A percentile compares a stretch with the other conserved stretches of the same genome.
phyloP scores from a whole-genome alignment of 2,888 invertebrate species.

The Sarcophaga carnaria region DNA sequence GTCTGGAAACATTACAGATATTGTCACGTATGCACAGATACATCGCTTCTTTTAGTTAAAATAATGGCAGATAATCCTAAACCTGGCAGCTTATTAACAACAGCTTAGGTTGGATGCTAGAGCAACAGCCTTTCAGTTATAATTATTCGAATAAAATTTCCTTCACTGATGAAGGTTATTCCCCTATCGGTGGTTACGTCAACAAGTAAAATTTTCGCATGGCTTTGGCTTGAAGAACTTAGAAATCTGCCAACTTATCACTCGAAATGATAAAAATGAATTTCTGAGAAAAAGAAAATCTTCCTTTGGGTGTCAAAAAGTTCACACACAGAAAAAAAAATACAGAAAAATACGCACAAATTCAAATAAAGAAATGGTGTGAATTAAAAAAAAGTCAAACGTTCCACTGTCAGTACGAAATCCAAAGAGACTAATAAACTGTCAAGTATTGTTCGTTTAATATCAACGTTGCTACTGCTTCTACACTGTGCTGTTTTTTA shows the following conservation, averaged over 20 bases:
- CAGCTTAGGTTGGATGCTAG: no score
- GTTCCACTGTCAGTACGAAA: conserved; percentile 4
- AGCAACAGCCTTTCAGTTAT: no score
- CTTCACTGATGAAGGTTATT: no score
- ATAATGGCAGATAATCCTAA: no score
- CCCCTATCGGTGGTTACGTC: no score
- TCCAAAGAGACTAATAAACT: conserved; percentile 18
- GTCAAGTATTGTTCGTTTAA: background rate
- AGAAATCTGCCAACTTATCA: background rate
- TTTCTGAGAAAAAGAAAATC: background rate
- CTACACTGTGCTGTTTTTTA: background rate
- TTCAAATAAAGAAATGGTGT: conserved; percentile 22
- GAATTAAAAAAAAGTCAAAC: conserved; percentile 8
- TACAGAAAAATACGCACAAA: background rate
- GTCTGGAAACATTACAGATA: no score
- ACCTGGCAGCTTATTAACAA: no score
- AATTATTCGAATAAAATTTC: no score
- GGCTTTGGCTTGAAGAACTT: background rate
- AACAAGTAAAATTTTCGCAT: no score
- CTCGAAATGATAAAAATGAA: background rate
- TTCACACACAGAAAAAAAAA: background rate
- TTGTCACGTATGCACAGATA: no score
- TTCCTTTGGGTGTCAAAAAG: conserved; percentile 22
- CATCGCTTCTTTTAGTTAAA: no score
- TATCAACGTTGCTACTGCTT: conserved; percentile 12